phyloP scores from a whole-genome alignment of 2,888 invertebrate genomes.

The Heterodera filipjevi region DNA sequence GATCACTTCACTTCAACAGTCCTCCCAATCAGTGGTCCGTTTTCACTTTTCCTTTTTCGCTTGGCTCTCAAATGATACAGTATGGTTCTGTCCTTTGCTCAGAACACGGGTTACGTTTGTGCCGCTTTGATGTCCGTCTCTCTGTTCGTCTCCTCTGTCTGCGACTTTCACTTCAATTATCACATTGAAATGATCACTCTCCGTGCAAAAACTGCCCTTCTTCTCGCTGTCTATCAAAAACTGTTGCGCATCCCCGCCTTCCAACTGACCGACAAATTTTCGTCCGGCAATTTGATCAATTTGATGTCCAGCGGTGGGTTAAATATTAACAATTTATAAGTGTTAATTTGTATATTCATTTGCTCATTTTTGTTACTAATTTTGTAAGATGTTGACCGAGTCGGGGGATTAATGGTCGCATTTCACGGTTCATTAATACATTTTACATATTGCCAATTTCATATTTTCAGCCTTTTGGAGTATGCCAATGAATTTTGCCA shows the following conservation, averaged over 20 bases:
- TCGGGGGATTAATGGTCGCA: constrained; percentile 1
- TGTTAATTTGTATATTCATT: too few species aligned
- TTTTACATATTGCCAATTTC: background rate
- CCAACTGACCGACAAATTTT: constrained; percentile 50
- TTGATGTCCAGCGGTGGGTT: constrained; percentile 90
- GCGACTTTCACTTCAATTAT: constrained; percentile 84
- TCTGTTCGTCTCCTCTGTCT: constrained; percentile 77
- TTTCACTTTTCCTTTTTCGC: background rate
- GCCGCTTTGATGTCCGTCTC: constrained; percentile 74
- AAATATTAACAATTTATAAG: too few species aligned
- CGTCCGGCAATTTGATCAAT: constrained; percentile 86
- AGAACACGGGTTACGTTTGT: constrained; percentile 66
- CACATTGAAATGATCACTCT: constrained; percentile 72
- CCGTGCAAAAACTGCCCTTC: constrained; percentile 80
- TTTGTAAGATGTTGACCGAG: constrained; percentile 21
- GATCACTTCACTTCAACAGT: constrained; percentile 76
- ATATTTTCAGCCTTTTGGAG: constrained; percentile 77
- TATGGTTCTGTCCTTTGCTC: constrained; percentile 24
- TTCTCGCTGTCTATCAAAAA: constrained; percentile 78
- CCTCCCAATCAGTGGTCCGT: background rate
- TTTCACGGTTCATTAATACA: constrained; percentile 6
- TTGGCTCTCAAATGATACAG: background rate
- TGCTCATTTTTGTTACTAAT: background rate
- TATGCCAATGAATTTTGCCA: constrained; percentile 84
- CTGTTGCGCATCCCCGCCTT: constrained; percentile 49